Evolutionary conservation across 2,797 vertebrate genomes (phyloP).

Genomic region (Chelmon rostratus): DNA sequence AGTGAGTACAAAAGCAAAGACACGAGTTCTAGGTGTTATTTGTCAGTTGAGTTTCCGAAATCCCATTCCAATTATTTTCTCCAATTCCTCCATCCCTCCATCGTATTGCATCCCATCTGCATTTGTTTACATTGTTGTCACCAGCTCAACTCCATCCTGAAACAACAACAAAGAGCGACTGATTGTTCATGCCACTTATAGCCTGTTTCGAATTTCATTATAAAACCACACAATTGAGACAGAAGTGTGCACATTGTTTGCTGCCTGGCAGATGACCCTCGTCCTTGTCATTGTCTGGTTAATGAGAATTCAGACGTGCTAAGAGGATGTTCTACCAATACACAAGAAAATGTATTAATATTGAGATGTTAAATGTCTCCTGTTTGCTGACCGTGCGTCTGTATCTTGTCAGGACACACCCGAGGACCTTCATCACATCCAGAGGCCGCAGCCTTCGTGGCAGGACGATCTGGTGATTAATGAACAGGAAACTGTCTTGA

Average conservation of each 20-base stretch:
- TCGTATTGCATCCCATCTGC: conserved; percentile 50
- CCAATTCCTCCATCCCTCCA: conserved; percentile 33
- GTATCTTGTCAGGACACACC: conserved; percentile 75
- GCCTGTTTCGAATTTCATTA: conserved; percentile 35
- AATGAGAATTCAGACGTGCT: conserved; percentile 14
- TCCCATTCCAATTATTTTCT: conserved; percentile 63
- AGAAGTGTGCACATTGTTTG: not conserved
- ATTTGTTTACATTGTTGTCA: conserved; percentile 71
- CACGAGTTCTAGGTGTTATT: conserved; percentile 35
- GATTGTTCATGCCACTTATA: conserved; percentile 13
- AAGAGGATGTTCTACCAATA: not conserved
- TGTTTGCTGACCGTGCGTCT: conserved; percentile 33
- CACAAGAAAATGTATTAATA: not conserved
- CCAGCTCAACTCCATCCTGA: conserved; percentile 38
- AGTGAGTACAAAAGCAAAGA: conserved; percentile 81
- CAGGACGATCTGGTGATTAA: conserved; percentile 86
- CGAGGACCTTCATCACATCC: conserved; percentile 74
- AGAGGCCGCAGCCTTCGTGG: conserved; percentile 82
- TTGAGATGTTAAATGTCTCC: conserved; percentile 9
- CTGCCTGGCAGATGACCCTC: not conserved
- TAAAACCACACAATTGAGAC: conserved; percentile 23
- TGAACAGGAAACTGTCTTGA: conserved; percentile 41
- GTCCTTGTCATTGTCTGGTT: conserved; percentile 14
- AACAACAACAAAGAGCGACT: not conserved
- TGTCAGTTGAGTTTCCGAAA: conserved; percentile 62